Percentiles rank a stretch among this genome's conserved stretches.
Evolutionary conservation across 1,140 invertebrate species (phyloP).

Genomic region (Mamestra configurata): DNA sequence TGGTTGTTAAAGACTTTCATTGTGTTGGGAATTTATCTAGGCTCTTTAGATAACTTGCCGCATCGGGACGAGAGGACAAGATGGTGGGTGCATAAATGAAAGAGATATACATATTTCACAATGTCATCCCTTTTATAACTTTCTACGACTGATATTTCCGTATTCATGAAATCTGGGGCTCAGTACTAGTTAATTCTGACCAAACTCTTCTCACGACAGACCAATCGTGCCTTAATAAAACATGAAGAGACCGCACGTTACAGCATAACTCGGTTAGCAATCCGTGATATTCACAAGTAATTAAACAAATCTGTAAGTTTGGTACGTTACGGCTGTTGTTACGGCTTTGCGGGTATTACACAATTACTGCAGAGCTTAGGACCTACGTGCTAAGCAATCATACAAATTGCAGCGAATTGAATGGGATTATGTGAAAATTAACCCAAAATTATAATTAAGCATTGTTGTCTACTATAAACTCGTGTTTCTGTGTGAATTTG

Average conservation of each 20-base stretch:
- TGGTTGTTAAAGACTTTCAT: neutral
- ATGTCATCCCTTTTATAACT: neutral
- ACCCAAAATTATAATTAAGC: conserved; percentile 17
- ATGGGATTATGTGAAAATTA: conserved; percentile 37
- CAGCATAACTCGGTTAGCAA: neutral
- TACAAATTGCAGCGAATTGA: conserved; percentile 39
- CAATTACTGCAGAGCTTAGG: conserved; percentile 28
- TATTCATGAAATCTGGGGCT: too few species aligned
- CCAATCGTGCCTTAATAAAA: too few species aligned
- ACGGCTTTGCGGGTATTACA: conserved; percentile 43
- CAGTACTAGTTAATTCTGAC: too few species aligned
- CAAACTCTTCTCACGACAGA: too few species aligned
- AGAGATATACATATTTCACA: too few species aligned
- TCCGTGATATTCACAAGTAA: conserved; percentile 14
- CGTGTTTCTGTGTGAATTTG: conserved; percentile 10
- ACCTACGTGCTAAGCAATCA: conserved; percentile 16
- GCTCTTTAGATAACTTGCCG: neutral
- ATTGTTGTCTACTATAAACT: conserved; percentile 26
- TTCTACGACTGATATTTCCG: too few species aligned
- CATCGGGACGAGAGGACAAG: neutral
- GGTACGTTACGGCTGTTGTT: neutral
- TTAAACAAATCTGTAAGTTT: conserved; percentile 35
- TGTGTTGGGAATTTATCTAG: neutral
- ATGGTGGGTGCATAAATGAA: too few species aligned
- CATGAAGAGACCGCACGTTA: neutral